Conservation (phyloP, 2,888 invertebrate species). For the Acleris sparsana region DNA sequence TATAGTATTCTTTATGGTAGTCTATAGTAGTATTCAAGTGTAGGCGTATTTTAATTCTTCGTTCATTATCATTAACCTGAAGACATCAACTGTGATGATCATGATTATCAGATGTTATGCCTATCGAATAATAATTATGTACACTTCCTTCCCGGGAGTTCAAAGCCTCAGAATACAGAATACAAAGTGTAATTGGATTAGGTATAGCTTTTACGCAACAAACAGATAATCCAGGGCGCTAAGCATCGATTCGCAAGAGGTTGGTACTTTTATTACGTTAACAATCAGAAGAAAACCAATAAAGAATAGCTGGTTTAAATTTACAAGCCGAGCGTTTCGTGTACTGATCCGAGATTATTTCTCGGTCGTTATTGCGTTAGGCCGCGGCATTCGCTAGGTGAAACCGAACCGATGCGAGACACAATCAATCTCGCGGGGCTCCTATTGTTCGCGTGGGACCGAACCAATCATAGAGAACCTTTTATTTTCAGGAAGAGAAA, state of each 20-base stretch:
- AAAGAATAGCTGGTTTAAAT: slow-evolving; percentile 37
- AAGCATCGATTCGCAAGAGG: slow-evolving; percentile 42
- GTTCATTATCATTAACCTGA: too few relatives aligned
- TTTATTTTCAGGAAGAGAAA: slow-evolving; percentile 58
- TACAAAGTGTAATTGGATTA: slow-evolving; percentile 46
- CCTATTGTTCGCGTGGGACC: slow-evolving; percentile 77
- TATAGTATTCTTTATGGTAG: too few relatives aligned
- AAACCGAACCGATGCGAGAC: slow-evolving; percentile 71
- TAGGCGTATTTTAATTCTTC: too few relatives aligned
- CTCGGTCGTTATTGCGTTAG: slow-evolving; percentile 52
- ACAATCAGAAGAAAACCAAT: slow-evolving; percentile 48
- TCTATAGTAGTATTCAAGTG: too few relatives aligned
- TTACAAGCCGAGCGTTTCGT: slow-evolving; percentile 44
- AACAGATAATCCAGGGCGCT: slow-evolving; percentile 48
- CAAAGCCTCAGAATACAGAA: not conserved
- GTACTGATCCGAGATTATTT: slow-evolving; percentile 55
- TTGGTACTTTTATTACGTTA: slow-evolving; percentile 46
- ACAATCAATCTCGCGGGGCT: slow-evolving; percentile 67
- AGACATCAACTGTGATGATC: too few relatives aligned
- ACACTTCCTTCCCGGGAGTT: not conserved
- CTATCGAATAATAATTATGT: too few relatives aligned
- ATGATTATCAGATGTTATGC: too few relatives aligned
- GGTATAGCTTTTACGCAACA: slow-evolving; percentile 48
- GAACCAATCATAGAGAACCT: slow-evolving; percentile 60
- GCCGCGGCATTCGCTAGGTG: slow-evolving; percentile 55